Evolutionary conservation across 2,797 vertebrate species (phyloP), one percentile per base, ranked within the genome.

Genomic region (Acestrorhynchus altus): DNA sequence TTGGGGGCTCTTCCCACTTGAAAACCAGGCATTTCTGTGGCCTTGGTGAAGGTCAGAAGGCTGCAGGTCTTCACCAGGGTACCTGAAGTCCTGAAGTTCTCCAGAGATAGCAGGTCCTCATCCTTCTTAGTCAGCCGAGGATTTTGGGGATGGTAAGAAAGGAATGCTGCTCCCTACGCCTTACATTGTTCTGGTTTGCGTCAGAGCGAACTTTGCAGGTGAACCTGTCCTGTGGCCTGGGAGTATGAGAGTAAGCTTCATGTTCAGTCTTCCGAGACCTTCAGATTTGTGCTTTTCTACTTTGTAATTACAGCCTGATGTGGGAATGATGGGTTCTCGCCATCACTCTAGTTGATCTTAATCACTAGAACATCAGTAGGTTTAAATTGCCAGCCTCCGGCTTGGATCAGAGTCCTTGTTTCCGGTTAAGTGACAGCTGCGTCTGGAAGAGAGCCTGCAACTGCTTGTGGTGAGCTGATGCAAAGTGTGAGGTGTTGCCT

Each of bases 401-500:
- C 10, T 57, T 28, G 54, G 54, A 4, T 57, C 31, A 35, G 31
- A 6, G 31, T 7, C 10, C 28, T 28, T 22, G 54, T 1, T 57
- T 20, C 24, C 22, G 20, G 12, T 16, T 28, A 35, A 35, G 6
- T 1, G 13, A 26, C 16, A 26, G 26, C 18, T 42, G n/a, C 51
- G n/a, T 56, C 15, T 11, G 10, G 28, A 49, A 28, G 52, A 73
- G 46, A 39, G 26, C 57, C 35, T 68, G 74, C 60, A 54, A 16
- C 59, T 0, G 8, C 60, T 76, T 2, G 47, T 46, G 28, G 28
- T 68, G 49, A 57, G 42, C 49, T 57, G 56, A 73, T 59, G 54
- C 47, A 26, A 57, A 77, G 42, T 1, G 5, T 26, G 46, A 54
- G 56, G 71, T 6, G 60, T 88, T 84, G 84, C 68, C 6, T 85